Base-by-base conservation (phyloP, 2,888 invertebrate genomes). In the Aphrophora alni region DNA sequence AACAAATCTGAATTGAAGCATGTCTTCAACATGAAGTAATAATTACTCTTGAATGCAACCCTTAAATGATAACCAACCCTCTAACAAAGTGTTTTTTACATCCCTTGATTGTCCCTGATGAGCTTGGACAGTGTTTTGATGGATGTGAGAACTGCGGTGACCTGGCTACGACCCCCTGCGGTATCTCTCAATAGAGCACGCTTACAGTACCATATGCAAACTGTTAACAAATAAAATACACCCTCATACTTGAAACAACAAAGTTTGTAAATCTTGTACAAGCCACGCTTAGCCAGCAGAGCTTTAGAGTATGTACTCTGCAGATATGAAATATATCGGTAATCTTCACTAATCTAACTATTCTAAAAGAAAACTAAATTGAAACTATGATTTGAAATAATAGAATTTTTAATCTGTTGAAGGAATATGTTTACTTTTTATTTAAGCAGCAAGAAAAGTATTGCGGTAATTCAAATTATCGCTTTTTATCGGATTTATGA, bases 111-210 rank as follows among this genome's bases (percentile, higher is more conserved):
- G 59, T 59, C 59, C 21, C 21, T 59, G 59, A 59, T 59, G 59
- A 59, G 59, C 59, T 21, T 59, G 59, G 59, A 59, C 59, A 59
- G 59, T 59, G 59, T 59, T 59, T n/a, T 59, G 59, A 59, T 59
- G 59, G 59, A 59, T 59, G 59, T 59, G 59, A 59, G 59, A 59
- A 59, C 59, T 21, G 59, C 59, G 59, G 59, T 59, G 59, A 59
- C 59, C 59, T 14, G 21, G 59, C 21, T 4, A n/a, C 59, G 7
- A n/a, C 59, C 59, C 59, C 44, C 44, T 21, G 59, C 59, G 59
- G 59, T 3, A n/a, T 21, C n/a, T n/a, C 3, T 21, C 21, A 59
- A 59, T 59, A 59, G 21, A 3, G 59, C 59, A 59, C 59, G 21
- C 59, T 59, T 21, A 4, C n/a, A 59, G 21, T 59, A 59, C 59